Conservation (phyloP, 2,797 vertebrate species). For the Triplophysa bombifrons region DNA sequence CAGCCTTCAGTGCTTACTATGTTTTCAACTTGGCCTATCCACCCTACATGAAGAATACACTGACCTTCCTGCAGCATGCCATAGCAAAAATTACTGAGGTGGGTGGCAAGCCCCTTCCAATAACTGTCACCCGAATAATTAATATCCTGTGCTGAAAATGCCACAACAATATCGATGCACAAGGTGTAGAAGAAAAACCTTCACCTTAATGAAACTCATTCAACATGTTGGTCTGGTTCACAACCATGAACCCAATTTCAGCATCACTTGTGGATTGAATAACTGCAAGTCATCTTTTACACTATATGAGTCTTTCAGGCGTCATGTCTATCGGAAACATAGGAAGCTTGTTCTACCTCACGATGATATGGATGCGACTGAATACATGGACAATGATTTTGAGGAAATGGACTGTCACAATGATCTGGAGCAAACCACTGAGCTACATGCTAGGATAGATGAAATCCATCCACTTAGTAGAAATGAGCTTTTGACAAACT, state of each 20-base stretch:
- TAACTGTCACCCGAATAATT: too few species aligned
- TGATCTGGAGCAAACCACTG: neutral
- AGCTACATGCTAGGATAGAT: neutral
- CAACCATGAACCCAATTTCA: conserved; percentile 41
- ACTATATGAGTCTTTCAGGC: conserved; percentile 33
- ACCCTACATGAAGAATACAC: too few species aligned
- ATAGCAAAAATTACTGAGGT: too few species aligned
- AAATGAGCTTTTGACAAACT: conserved; percentile 28
- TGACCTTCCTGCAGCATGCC: too few species aligned
- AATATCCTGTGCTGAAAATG: too few species aligned
- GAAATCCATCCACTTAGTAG: conserved; percentile 15
- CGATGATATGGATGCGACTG: neutral
- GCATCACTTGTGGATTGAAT: conserved; percentile 44
- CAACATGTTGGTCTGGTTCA: conserved; percentile 38
- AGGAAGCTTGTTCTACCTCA: conserved; percentile 20
- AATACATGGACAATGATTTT: conserved; percentile 14
- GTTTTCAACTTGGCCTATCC: too few species aligned
- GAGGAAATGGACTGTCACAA: conserved; percentile 21
- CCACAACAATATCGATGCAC: too few species aligned
- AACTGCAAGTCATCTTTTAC: conserved; percentile 43
- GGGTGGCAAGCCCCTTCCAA: too few species aligned
- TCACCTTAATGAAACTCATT: too few species aligned
- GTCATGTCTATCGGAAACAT: conserved; percentile 25
- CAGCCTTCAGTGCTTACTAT: too few species aligned
- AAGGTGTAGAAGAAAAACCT: too few species aligned